phyloP scores from a whole-genome alignment of 92 coral and sea anemone species.

The Heliopora coerulea region DNA sequence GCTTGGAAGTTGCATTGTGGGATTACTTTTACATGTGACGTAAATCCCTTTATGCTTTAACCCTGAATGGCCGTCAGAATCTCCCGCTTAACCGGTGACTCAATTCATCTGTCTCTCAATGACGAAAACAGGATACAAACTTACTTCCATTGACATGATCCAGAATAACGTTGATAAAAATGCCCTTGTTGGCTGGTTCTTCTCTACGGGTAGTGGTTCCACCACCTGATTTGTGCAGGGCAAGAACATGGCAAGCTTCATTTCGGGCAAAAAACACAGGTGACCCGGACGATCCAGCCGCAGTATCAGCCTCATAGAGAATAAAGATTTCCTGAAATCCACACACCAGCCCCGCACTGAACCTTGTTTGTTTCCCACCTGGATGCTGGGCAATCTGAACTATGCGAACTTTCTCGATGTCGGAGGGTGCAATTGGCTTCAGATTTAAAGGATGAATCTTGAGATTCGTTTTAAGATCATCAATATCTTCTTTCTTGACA shows the following conservation, averaged over 20 bases:
- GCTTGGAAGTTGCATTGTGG: too few species aligned
- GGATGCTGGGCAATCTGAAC: conserved; percentile 38
- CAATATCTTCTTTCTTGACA: conserved; percentile 8
- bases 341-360: conserved; percentile 22
- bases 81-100: too few species aligned
- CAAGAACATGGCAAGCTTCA: conserved; percentile 15
- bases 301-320: conserved; percentile 34
- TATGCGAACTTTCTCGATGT: neutral
- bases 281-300: conserved; percentile 34
- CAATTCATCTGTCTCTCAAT: too few species aligned
- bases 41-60: too few species aligned
- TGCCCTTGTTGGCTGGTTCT: conserved; percentile 23
- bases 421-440: neutral
- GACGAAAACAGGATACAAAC: neutral
- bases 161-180: conserved; percentile 29
- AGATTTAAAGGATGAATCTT: conserved; percentile 9
- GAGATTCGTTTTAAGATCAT: conserved; percentile 2
- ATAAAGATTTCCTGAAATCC: conserved; percentile 13
- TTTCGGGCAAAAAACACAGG: conserved; percentile 20
- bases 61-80: too few species aligned
- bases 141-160: conserved; percentile 32
- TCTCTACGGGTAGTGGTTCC: neutral
- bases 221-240: conserved; percentile 37
- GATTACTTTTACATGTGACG: too few species aligned
- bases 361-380: conserved; percentile 18